Percentiles rank a stretch among this genome's conserved stretches.
Evolutionary conservation across 2,797 vertebrate species (phyloP).

Genomic region (Oreortyx pictus): DNA sequence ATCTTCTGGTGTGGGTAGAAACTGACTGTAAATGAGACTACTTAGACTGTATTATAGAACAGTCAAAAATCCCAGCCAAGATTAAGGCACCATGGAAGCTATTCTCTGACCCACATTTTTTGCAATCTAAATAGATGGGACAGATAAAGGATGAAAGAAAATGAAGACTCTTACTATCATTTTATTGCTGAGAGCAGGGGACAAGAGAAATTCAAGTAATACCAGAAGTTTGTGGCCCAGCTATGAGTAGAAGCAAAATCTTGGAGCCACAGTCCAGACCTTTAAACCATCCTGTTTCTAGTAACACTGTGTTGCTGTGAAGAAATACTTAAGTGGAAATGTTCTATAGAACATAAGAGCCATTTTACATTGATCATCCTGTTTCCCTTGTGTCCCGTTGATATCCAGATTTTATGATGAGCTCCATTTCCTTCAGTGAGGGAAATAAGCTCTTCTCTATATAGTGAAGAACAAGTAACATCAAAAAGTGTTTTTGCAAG

Average conservation of each 20-base stretch:
- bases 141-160: slow-evolving; percentile 26
- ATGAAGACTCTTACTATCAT: not conserved
- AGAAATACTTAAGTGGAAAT: not conserved
- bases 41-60: not conserved
- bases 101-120: not conserved
- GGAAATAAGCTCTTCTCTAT: slow-evolving; percentile 49
- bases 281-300: not conserved
- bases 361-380: slow-evolving; percentile 35
- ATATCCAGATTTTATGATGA: slow-evolving; percentile 35
- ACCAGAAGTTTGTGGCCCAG: not conserved
- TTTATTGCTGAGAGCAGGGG: slow-evolving; percentile 38
- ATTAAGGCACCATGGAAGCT: not conserved
- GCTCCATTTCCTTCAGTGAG: slow-evolving; percentile 27
- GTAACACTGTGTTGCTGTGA: not conserved
- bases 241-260: not conserved
- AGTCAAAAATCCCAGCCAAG: slow-evolving; percentile 4
- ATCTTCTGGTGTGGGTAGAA: not conserved
- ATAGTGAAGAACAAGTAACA: slow-evolving; percentile 36
- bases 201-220: not conserved
- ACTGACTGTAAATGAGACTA: not conserved
- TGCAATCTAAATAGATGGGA: slow-evolving; percentile 34
- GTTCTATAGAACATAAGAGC: not conserved
- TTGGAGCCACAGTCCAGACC: not conserved
- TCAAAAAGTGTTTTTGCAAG: slow-evolving; percentile 61
- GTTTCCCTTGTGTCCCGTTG: slow-evolving; percentile 28